Percentiles rank a stretch among this genome's conserved stretches.
Evolutionary conservation across 2,888 invertebrate genomes (phyloP).

Genomic region (Heliconius erato): DNA sequence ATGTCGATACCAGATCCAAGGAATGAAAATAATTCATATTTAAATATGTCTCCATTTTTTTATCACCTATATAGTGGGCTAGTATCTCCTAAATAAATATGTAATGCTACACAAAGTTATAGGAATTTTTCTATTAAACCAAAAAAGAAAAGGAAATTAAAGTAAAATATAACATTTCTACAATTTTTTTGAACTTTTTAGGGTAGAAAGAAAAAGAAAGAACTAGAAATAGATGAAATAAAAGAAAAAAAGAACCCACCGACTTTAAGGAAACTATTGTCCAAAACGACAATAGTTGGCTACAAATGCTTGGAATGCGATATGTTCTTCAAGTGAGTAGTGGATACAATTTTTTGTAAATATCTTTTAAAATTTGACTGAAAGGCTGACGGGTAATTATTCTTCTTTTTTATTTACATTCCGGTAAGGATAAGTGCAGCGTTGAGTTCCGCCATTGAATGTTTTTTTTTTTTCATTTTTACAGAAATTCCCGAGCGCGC

Average conservation of each 20-base stretch:
- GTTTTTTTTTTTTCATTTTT: conserved; percentile 42
- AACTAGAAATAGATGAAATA: conserved; percentile 55
- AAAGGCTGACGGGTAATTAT: too few relatives aligned
- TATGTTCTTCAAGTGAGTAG: conserved; percentile 80
- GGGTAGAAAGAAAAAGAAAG: conserved; percentile 53
- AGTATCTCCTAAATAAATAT: too few relatives aligned
- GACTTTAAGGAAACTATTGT: conserved; percentile 71
- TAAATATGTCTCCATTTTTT: too few relatives aligned
- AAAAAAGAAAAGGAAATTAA: too few relatives aligned
- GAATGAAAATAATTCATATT: too few relatives aligned
- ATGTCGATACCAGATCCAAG: too few relatives aligned
- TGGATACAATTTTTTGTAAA: background rate
- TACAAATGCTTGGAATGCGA: conserved; percentile 81
- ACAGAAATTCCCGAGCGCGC: conserved; percentile 74
- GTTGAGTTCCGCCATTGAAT: background rate
- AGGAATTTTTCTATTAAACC: too few relatives aligned
- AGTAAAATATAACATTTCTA: background rate
- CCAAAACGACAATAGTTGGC: conserved; percentile 79
- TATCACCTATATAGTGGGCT: too few relatives aligned
- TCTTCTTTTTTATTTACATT: too few relatives aligned
- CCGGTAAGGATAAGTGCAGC: background rate
- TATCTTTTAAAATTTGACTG: too few relatives aligned
- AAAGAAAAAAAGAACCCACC: conserved; percentile 56
- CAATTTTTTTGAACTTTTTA: conserved; percentile 30
- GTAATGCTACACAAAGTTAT: too few relatives aligned